Percentiles rank a stretch among this genome's conserved stretches.
These are phyloP conservation scores for Cinclus cinclus DNA, from an alignment of 2,113 vertebrate genomes.

Conservation along the genomic window DNA sequence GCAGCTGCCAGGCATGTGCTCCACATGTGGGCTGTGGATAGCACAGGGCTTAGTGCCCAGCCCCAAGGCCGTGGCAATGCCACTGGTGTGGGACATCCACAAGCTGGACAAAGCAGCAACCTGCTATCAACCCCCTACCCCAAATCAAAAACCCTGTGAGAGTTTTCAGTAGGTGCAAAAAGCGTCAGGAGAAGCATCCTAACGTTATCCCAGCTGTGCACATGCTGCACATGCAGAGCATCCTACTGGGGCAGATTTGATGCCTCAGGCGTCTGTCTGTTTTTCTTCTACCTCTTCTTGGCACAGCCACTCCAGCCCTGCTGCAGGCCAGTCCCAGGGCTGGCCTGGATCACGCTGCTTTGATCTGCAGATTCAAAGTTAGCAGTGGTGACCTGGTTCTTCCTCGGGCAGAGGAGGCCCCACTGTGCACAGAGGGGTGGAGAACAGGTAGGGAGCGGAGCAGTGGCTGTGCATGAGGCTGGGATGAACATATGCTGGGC, in stretches of 20 bases:
- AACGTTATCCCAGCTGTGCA: neutral
- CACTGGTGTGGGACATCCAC: neutral
- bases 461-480: neutral
- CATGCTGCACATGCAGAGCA: fast-evolving
- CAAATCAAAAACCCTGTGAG: neutral
- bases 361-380: constrained; percentile 64
- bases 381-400: constrained; percentile 34
- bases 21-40: neutral
- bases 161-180: neutral
- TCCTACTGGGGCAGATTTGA: constrained; percentile 1
- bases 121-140: no score
- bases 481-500: constrained; percentile 39
- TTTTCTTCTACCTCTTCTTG: constrained; percentile 50
- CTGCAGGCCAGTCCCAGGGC: constrained; percentile 59
- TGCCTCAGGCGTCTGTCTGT: constrained; percentile 38
- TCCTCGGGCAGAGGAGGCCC: neutral
- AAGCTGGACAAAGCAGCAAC: neutral
- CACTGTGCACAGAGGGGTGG: constrained; percentile 14
- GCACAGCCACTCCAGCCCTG: constrained; percentile 36
- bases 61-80: fast-evolving
- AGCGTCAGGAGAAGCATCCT: neutral
- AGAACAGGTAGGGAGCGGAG: constrained; percentile 50
- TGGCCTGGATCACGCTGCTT: constrained; percentile 22
- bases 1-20: neutral
- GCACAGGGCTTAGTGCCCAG: no score